Percentiles rank a stretch among this genome's conserved stretches.
Conservation (phyloP, 2,888 invertebrate species). For the Melieria picta region DNA sequence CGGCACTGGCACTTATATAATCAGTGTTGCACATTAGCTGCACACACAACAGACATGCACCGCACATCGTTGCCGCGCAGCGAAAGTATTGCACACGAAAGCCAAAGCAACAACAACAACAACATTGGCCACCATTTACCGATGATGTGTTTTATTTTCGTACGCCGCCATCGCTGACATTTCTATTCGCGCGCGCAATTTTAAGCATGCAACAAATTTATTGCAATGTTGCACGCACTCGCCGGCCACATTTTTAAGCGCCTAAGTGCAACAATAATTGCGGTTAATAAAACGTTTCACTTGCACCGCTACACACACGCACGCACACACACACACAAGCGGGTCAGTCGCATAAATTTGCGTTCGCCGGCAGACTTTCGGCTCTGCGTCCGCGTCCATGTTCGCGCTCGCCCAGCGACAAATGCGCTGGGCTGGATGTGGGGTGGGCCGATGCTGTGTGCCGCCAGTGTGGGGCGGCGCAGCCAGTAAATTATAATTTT, state of each 20-base stretch:
- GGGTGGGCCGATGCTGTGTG: too few species aligned
- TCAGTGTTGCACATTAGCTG: background rate
- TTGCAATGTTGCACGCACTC: slow-evolving; percentile 33
- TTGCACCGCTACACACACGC: slow-evolving; percentile 20
- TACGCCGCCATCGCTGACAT: slow-evolving; percentile 14
- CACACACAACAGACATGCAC: too few species aligned
- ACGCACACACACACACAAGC: background rate
- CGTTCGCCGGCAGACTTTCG: too few species aligned
- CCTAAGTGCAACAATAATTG: slow-evolving; percentile 26
- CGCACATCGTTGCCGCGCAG: too few species aligned
- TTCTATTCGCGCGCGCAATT: slow-evolving; percentile 28
- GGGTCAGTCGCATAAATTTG: too few species aligned
- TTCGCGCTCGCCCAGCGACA: too few species aligned
- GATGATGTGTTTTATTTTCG: slow-evolving; percentile 24
- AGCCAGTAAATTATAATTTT: too few species aligned
- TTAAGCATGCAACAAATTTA: slow-evolving; percentile 33
- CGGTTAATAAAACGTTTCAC: slow-evolving; percentile 20
- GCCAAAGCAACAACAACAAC: too few species aligned
- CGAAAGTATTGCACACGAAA: too few species aligned
- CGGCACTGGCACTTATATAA: background rate
- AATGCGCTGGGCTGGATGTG: too few species aligned
- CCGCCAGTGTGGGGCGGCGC: too few species aligned
- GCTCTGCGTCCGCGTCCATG: too few species aligned
- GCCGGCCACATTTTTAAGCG: slow-evolving; percentile 1
- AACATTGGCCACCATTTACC: slow-evolving; percentile 7